phyloP scores from a whole-genome alignment of 2,113 vertebrate genomes.

The Mystacornis crossleyi region DNA sequence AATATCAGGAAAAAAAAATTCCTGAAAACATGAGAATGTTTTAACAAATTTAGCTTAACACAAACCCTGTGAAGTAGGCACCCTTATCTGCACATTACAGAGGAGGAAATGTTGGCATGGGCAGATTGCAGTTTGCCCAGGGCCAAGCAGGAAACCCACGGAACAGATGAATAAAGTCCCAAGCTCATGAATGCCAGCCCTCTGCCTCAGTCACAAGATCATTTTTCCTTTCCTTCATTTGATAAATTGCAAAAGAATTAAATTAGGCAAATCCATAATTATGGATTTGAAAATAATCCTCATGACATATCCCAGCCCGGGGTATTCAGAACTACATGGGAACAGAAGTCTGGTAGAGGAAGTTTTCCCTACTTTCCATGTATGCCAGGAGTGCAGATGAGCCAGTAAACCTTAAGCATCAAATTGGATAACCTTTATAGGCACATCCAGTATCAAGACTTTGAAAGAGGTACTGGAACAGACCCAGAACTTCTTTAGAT shows the following conservation, averaged over 20 bases:
- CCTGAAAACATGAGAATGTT: background rate
- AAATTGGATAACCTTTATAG: background rate
- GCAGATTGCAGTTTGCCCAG: background rate
- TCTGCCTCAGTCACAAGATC: constrained; percentile 5
- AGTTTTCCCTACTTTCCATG: background rate
- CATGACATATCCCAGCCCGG: background rate
- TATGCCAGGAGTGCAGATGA: background rate
- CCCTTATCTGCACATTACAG: constrained; percentile 3
- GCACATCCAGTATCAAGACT: background rate
- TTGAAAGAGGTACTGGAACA: background rate
- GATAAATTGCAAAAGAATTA: background rate
- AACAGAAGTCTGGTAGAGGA: background rate
- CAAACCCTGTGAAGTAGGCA: background rate
- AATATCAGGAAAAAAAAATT: background rate
- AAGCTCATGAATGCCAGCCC: background rate
- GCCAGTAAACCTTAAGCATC: background rate
- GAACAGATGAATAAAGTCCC: background rate
- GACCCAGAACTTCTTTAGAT: background rate
- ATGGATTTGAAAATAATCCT: background rate
- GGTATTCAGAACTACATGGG: background rate
- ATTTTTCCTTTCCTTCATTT: background rate
- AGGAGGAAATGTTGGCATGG: constrained; percentile 27
- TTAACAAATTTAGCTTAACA: background rate
- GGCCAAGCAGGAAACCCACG: background rate
- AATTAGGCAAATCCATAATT: background rate